Conservation (phyloP, 2,113 vertebrate genomes). For the Bothrops jararaca region DNA sequence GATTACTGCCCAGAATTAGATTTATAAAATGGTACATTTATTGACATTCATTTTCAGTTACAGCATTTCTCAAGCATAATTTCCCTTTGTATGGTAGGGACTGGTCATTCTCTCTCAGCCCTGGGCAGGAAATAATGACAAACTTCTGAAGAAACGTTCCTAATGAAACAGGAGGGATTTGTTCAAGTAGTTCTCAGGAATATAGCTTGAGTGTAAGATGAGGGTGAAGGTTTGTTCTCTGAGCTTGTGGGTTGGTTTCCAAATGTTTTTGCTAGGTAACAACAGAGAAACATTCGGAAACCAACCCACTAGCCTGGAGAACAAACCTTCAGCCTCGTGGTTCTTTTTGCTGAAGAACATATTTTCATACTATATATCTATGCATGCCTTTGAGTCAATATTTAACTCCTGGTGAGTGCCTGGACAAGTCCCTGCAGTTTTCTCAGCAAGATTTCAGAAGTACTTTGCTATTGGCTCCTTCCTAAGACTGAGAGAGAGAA, state of each 20-base stretch:
- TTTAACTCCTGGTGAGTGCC: not conserved
- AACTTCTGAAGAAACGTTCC: not conserved
- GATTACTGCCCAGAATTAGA: not conserved
- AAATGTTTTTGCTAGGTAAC: no score
- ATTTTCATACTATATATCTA: not conserved
- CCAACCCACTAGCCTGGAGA: no score
- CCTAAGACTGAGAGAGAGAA: no score
- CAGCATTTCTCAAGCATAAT: not conserved
- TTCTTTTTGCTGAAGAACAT: not conserved
- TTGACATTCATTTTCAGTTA: not conserved
- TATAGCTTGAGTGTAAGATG: no score
- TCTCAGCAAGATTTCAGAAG: not conserved
- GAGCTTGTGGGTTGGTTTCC: no score
- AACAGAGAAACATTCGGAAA: no score
- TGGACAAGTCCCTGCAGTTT: not conserved
- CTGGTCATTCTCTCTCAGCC: not conserved
- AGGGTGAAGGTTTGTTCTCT: no score
- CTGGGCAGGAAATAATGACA: not conserved
- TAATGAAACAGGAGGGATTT: not conserved
- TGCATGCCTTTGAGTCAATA: not conserved
- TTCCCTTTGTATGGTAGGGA: not conserved
- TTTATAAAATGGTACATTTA: not conserved
- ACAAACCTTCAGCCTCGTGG: no score
- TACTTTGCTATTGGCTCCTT: not conserved
- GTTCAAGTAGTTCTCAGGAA: not conserved